These are phyloP conservation scores for Pachyrhynchus sulphureomaculatus DNA, from an alignment of 1,140 invertebrate genomes.

Conservation along the genomic window DNA sequence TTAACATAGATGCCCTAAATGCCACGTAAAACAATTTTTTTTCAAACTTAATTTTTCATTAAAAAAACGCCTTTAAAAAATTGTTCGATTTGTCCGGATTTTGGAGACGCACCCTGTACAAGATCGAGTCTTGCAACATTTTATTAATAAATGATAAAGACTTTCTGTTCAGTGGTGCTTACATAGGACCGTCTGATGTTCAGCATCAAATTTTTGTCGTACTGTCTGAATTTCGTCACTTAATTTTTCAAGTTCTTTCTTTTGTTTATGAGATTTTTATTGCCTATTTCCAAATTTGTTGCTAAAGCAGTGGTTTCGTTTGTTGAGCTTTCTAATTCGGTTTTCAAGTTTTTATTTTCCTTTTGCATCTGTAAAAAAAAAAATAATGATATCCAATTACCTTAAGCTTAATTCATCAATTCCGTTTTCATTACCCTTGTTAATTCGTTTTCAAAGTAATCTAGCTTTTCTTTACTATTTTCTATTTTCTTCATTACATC, in stretches of 20 bases:
- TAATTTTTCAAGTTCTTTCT: conserved; percentile 36
- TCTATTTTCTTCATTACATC: conserved; percentile 37
- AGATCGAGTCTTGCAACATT: too few species aligned
- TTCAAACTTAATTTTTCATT: too few species aligned
- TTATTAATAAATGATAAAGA: too few species aligned
- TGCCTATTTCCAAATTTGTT: conserved; percentile 30
- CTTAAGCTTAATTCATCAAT: too few species aligned
- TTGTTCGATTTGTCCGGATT: too few species aligned
- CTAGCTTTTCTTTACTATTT: conserved; percentile 34
- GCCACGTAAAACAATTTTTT: too few species aligned
- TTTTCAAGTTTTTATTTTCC: conserved; percentile 23
- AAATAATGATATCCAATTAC: too few species aligned
- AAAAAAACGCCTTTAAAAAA: too few species aligned
- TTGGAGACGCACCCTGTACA: too few species aligned
- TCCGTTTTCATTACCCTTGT: too few species aligned
- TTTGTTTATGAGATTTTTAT: conserved; percentile 32
- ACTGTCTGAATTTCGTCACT: conserved; percentile 31
- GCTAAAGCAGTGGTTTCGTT: conserved; percentile 10
- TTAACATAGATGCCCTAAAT: too few species aligned
- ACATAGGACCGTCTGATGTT: conserved; percentile 37
- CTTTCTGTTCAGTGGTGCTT: too few species aligned
- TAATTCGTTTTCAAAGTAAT: conserved; percentile 32
- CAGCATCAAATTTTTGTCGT: conserved; percentile 34
- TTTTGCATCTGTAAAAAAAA: conserved; percentile 25
- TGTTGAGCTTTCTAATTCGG: conserved; percentile 7